Evolutionary conservation across 2,888 invertebrate species (phyloP).

Genomic region (Agrotis ipsilon): DNA sequence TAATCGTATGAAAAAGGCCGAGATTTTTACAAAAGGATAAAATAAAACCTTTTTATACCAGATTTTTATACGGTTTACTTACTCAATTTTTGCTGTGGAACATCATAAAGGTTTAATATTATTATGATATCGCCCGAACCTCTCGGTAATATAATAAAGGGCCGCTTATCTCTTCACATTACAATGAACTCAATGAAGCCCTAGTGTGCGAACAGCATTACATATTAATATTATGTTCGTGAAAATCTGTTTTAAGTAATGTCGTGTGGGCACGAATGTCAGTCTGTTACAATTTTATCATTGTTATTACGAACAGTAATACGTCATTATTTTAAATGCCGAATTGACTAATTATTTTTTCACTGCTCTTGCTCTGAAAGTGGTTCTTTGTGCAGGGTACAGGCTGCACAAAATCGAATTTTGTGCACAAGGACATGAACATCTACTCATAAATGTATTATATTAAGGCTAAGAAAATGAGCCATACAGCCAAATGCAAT

Average conservation of each 20-base stretch:
- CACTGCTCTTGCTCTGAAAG: too few species aligned
- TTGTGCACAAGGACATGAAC: too few species aligned
- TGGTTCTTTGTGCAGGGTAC: too few species aligned
- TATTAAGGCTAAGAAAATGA: too few species aligned
- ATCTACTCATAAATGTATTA: too few species aligned
- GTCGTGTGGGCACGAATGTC: neutral
- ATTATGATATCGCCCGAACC: slow-evolving; percentile 25
- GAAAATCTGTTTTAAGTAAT: slow-evolving; percentile 22
- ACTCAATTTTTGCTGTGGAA: slow-evolving; percentile 9
- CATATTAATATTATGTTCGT: slow-evolving; percentile 35
- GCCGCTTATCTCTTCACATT: slow-evolving; percentile 47
- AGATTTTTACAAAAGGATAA: neutral
- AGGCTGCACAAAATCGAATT: too few species aligned
- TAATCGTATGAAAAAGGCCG: neutral
- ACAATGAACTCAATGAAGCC: slow-evolving; percentile 43
- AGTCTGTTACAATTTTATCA: neutral
- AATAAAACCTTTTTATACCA: neutral
- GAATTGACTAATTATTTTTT: too few species aligned
- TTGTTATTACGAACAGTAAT: neutral
- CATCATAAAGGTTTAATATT: slow-evolving; percentile 24
- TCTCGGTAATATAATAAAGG: slow-evolving; percentile 42
- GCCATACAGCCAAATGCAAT: too few species aligned
- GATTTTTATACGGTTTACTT: slow-evolving; percentile 1
- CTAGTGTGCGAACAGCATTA: slow-evolving; percentile 28
- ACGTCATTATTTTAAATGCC: neutral